These are phyloP conservation scores for Daphoenositta chrysoptera DNA, from an alignment of 2,113 vertebrate species.

Conservation along the genomic window DNA sequence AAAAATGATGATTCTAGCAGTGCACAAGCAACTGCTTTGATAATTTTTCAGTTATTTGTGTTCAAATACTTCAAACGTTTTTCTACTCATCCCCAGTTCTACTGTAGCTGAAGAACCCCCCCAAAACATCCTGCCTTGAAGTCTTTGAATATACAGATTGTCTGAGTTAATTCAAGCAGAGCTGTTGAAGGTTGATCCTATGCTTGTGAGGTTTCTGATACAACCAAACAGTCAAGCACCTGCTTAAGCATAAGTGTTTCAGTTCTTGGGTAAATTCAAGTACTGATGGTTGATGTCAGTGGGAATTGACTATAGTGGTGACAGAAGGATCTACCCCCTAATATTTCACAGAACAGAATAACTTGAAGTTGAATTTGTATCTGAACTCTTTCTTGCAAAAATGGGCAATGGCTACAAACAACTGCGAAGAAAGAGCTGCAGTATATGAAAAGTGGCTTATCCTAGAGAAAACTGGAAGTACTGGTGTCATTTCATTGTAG, in stretches of 20 bases:
- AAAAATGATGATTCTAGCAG: conserved; percentile 35
- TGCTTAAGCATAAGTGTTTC: background rate
- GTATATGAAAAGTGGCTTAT: background rate
- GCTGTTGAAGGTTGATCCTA: background rate
- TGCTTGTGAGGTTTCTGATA: background rate
- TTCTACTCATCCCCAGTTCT: background rate
- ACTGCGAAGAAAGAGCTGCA: background rate
- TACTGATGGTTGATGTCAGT: background rate
- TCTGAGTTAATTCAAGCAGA: background rate
- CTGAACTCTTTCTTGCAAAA: background rate
- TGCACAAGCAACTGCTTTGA: conserved; percentile 19
- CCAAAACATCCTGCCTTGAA: background rate
- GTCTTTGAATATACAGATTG: background rate
- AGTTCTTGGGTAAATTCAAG: background rate
- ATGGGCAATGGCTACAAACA: background rate
- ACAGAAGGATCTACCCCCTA: background rate
- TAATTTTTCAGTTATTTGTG: conserved; percentile 6
- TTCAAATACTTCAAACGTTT: conserved; percentile 37
- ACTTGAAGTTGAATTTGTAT: background rate
- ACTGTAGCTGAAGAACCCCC: background rate
- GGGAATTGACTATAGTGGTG: background rate
- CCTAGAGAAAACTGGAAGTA: conserved; percentile 14
- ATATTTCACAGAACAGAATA: background rate
- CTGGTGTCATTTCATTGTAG: background rate
- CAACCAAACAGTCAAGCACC: background rate